Evolutionary conservation across 2,113 vertebrate genomes (phyloP).

Genomic region (Triplophysa siluroides): DNA sequence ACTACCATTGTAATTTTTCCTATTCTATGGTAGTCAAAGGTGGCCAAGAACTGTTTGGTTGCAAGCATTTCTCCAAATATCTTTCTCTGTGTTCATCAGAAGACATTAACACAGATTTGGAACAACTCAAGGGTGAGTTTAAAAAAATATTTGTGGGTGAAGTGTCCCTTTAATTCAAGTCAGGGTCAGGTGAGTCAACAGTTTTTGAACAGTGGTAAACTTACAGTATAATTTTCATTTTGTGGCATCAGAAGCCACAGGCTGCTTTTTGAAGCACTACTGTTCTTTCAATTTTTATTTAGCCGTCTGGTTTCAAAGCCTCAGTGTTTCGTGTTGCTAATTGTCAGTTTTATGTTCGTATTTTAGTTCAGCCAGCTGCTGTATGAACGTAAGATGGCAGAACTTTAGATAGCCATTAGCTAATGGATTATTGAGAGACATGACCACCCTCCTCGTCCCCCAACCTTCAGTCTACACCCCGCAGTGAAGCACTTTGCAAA

Average conservation of each 20-base stretch:
- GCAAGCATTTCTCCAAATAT: too few species aligned
- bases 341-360: slow-evolving; percentile 28
- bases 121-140: too few species aligned
- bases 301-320: not conserved
- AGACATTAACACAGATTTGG: too few species aligned
- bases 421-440: slow-evolving; percentile 82
- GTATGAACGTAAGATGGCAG: slow-evolving; percentile 53
- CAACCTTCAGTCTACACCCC: slow-evolving; percentile 62
- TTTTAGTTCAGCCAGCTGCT: slow-evolving; percentile 44
- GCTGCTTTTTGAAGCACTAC: not conserved
- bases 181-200: too few species aligned
- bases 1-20: too few species aligned
- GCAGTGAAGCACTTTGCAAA: slow-evolving; percentile 52
- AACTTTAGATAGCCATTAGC: slow-evolving; percentile 78
- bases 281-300: not conserved
- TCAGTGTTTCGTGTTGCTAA: slow-evolving; percentile 7
- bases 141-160: too few species aligned
- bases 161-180: too few species aligned
- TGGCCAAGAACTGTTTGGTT: too few species aligned
- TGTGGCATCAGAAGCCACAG: not conserved
- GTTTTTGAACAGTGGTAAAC: not conserved
- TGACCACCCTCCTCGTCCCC: slow-evolving; percentile 68
- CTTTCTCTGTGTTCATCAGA: too few species aligned
- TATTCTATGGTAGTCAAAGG: too few species aligned
- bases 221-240: not conserved